Evolutionary conservation across 1,140 invertebrate genomes (phyloP), one percentile per base, ranked within the genome.

Genomic region (Caenorhabditis remanei): DNA sequence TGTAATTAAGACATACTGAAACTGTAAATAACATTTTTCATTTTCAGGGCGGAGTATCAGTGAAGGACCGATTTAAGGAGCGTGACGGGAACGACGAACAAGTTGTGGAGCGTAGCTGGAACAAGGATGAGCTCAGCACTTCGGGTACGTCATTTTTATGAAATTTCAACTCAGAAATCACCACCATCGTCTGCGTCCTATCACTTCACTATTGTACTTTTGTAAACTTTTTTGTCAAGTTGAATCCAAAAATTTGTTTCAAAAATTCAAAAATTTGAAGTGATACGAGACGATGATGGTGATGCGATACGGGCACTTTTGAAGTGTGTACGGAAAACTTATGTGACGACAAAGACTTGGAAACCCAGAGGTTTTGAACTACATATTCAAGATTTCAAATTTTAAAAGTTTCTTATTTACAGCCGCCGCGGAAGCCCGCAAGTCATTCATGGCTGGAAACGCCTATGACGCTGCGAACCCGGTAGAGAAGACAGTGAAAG

Each of bases 391-490:
- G 53, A 56, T 46, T 24, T 32, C 7, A 4, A 21, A 43, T 4
- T 1, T 50, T 24, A 21, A 55, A 16, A 67, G 21, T n/a, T 87
- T 19, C 48, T 14, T 4, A 56, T 61, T 75, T 90, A 65, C 65
- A 91, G 90, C 86, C 40, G 88, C 87, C 58, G 90, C 90, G 24
- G 91, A 92, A 79, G 90, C 90, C 7, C 84, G 90, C 3, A 91
- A 91, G 58, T 90, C 90, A 16, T 91, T 91, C 88, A 83, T 91
- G 50, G 90, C 91, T 56, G 90, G 90, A 63, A 75, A 61, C n/a
- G 90, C 90, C 32, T 91, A 87, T 53, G 48, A 89, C 83, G 75
- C 83, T 14, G 75, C 89, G 56, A 82, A 88, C 24, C 71, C 89
- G 32, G 91, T 92, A 14, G 90, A 91, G 75, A 90, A 89, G 65